Base-by-base conservation (phyloP, 2,797 vertebrate genomes). In the Chrosomus eos region DNA sequence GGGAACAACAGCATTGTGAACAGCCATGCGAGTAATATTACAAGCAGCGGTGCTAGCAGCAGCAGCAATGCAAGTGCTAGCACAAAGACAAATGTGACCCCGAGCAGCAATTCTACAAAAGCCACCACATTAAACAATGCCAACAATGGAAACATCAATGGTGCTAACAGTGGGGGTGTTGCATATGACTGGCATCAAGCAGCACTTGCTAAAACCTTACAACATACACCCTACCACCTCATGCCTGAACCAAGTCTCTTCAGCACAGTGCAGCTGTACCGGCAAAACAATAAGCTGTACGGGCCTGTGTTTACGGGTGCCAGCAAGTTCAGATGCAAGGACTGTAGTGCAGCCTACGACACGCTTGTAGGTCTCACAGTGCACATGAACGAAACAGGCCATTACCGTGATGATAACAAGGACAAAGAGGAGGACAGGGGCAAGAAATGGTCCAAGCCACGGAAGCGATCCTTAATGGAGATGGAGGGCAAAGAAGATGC, bases 401-500 rank as follows among this genome's bases (percentile, higher is more conserved):
- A 99, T 93, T 99, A 99, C 90, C 97, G 98, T 0, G 98, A 99
- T 2, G 97, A 99, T 95, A 99, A 99, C 92, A 96, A 97, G 89
- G 98, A 99, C 89, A 95, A 96, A 11, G 97, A 99, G 85, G 93
- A 97, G 0, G 97, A 99, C 92, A 96, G 96, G 90, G 96, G 97
- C 87, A 98, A 96, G 89, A 95, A 96, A 77, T 99, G 97, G 98
- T 99, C 98, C 87, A 99, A 99, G 91, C 98, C 98, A 70, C 93
- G 98, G 86, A 99, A 99, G 88, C 95, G 97, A 85, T 99, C 98
- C 0, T 96, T 99, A 83, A 97, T 99, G 96, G 98, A 99, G 93
- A 99, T 99, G 97, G 98, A 99, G 90, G 95, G 95, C 75, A 99
- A 99, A 91, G 98, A 99, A 91, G 98, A 99, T 58, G 98, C 98